These are phyloP conservation scores for Pseudolaguvia tuberculata DNA, from an alignment of 2,113 vertebrate species.

Conservation along the genomic window DNA sequence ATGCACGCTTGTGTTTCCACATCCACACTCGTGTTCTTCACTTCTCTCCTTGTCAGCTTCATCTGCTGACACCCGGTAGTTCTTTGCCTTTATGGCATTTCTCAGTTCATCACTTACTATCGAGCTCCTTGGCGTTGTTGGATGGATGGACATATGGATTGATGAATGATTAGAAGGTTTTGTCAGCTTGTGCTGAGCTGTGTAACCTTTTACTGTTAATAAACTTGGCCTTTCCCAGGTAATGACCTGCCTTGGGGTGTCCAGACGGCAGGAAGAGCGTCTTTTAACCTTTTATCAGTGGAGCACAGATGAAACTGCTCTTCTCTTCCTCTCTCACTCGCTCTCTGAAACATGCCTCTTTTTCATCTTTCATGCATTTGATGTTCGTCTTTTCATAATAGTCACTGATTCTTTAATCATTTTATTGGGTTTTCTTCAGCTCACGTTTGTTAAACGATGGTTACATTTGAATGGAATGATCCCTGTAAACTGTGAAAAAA, in stretches of 20 bases:
- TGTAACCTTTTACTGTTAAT: constrained; percentile 58
- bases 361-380: not conserved
- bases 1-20: constrained; percentile 17
- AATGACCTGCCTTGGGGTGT: constrained; percentile 53
- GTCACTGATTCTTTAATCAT: not conserved
- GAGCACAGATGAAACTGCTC: constrained; percentile 22
- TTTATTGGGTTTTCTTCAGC: not conserved
- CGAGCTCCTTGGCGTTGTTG: not conserved
- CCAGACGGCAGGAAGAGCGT: constrained; percentile 34
- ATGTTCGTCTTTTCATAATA: constrained; percentile 9
- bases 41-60: constrained; percentile 9
- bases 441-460: not conserved
- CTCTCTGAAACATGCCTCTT: constrained; percentile 28
- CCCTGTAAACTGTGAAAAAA: not conserved
- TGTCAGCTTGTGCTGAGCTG: constrained; percentile 46
- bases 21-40: not conserved
- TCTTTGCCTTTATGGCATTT: constrained; percentile 47
- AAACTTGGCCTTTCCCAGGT: constrained; percentile 55
- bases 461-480: not conserved
- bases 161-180: constrained; percentile 45
- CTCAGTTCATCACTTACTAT: constrained; percentile 15
- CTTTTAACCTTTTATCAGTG: constrained; percentile 53
- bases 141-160: constrained; percentile 34
- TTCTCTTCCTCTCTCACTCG: constrained; percentile 33
- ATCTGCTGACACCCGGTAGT: constrained; percentile 44